Percentiles rank a stretch among this genome's conserved stretches.
These are phyloP conservation scores for Campoplex capitator DNA, from an alignment of 2,888 invertebrate species.

Conservation along the genomic window DNA sequence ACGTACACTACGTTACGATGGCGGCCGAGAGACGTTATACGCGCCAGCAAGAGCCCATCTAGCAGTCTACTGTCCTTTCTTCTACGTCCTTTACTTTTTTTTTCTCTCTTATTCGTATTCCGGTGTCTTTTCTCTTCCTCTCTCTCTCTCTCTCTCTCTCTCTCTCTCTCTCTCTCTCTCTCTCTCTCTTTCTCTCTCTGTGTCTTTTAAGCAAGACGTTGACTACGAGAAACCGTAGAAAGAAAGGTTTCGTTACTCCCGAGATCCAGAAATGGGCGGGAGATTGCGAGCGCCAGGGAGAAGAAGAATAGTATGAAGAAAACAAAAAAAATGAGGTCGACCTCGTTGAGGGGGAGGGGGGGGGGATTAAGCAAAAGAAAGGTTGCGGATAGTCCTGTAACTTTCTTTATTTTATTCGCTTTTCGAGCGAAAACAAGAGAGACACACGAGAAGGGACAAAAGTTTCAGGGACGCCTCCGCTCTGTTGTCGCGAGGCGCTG, in stretches of 20 bases:
- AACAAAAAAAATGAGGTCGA: slow-evolving; percentile 66
- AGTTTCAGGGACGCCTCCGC: slow-evolving; percentile 14
- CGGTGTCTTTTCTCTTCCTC: not conserved
- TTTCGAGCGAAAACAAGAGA: slow-evolving; percentile 6
- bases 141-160: not conserved
- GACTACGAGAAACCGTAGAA: slow-evolving; percentile 39
- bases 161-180: not conserved
- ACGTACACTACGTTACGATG: slow-evolving; percentile 71
- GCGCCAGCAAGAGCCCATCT: slow-evolving; percentile 64
- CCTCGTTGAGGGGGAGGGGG: slow-evolving; percentile 46
- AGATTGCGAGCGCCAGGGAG: slow-evolving; percentile 36
- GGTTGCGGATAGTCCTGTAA: slow-evolving; percentile 46
- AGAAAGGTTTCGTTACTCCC: slow-evolving; percentile 38
- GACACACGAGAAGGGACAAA: not conserved
- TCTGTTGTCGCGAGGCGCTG: not conserved
- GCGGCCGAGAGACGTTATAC: slow-evolving; percentile 62
- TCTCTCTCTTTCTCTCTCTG: not conserved
- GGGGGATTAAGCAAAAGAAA: slow-evolving; percentile 49
- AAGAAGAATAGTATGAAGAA: slow-evolving; percentile 38
- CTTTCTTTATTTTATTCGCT: slow-evolving; percentile 1
- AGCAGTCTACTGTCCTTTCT: slow-evolving; percentile 57
- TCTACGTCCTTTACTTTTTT: slow-evolving; percentile 23
- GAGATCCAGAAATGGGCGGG: slow-evolving; percentile 52
- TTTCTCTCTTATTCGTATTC: not conserved
- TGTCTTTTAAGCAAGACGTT: slow-evolving; percentile 33